A percentile compares a stretch with the other conserved stretches of the same genome.
Conservation (phyloP, 1,140 invertebrate genomes). For the Elysia chlorotica region DNA sequence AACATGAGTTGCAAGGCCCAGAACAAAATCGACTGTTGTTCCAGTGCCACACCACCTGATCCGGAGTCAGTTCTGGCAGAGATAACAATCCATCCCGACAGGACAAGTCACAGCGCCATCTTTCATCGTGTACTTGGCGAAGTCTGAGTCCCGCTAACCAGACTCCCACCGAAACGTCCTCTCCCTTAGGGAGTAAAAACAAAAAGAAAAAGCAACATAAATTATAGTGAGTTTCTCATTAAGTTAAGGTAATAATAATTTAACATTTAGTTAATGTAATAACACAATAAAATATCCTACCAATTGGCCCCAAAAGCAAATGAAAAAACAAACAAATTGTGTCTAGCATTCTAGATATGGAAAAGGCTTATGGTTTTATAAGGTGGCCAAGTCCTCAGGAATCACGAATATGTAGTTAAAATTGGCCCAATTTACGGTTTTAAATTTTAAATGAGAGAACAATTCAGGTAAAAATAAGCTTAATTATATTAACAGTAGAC, state of each 20-base stretch:
- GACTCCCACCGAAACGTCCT: conserved; percentile 60
- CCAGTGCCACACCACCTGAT: conserved; percentile 33
- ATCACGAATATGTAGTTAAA: conserved; percentile 46
- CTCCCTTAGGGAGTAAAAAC: conserved; percentile 45
- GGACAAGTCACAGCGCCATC: conserved; percentile 36
- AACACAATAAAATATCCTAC: too few species aligned
- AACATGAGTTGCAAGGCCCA: conserved; percentile 26
- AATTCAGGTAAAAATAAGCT: too few species aligned
- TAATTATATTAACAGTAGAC: too few species aligned
- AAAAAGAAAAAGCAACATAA: background rate
- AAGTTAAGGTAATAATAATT: background rate
- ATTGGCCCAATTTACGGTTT: conserved; percentile 43
- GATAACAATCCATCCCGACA: conserved; percentile 30
- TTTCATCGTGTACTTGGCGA: conserved; percentile 21
- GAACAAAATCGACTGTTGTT: conserved; percentile 31
- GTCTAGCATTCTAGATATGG: too few species aligned
- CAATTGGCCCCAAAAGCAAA: background rate
- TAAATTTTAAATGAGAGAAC: conserved; percentile 44
- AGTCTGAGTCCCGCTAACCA: conserved; percentile 53
- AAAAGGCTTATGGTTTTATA: background rate
- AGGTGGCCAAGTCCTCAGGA: background rate
- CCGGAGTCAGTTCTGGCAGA: conserved; percentile 33
- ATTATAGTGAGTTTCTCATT: background rate
- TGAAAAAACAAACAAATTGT: background rate
- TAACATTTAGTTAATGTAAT: too few species aligned